These are phyloP conservation scores for Tor tambroides DNA, from an alignment of 2,113 vertebrate genomes.

Conservation along the genomic window DNA sequence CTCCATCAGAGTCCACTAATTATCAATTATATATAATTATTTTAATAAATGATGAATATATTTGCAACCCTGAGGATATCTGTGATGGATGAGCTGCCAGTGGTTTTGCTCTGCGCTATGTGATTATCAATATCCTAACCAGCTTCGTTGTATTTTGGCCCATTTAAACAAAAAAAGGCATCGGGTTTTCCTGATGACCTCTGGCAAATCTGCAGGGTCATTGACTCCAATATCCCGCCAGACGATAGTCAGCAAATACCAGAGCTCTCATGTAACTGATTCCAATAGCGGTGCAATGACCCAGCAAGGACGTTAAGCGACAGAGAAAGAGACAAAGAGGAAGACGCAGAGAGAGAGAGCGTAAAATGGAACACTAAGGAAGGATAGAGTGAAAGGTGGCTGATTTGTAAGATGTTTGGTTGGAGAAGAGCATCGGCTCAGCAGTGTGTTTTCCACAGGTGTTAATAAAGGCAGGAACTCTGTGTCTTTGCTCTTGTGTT, in stretches of 20 bases:
- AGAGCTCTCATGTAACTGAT: slow-evolving; percentile 56
- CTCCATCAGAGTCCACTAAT: background rate
- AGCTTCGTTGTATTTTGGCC: background rate
- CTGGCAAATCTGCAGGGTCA: slow-evolving; percentile 41
- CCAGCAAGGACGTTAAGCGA: slow-evolving; percentile 55
- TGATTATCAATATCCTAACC: background rate
- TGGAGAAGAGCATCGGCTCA: slow-evolving; percentile 37
- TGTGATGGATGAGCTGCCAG: background rate
- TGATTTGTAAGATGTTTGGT: slow-evolving; percentile 58
- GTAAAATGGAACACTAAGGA: background rate
- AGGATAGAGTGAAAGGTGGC: slow-evolving; percentile 21
- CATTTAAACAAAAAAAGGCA: slow-evolving; percentile 19
- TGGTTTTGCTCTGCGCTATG: background rate
- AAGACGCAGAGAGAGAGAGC: slow-evolving; percentile 18
- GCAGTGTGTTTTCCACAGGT: background rate
- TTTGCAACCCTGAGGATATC: background rate
- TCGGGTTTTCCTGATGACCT: slow-evolving; percentile 49
- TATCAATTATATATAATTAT: slow-evolving; percentile 13
- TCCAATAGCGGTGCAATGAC: slow-evolving; percentile 48
- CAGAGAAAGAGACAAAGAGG: slow-evolving; percentile 35
- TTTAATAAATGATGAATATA: background rate
- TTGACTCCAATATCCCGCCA: slow-evolving; percentile 48
- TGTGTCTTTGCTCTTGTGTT: slow-evolving; percentile 26
- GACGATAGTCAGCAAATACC: slow-evolving; percentile 59
- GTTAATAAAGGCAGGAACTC: slow-evolving; percentile 17